Conservation (phyloP, 2,797 vertebrate genomes). For the Phataginus tetradactyla region DNA sequence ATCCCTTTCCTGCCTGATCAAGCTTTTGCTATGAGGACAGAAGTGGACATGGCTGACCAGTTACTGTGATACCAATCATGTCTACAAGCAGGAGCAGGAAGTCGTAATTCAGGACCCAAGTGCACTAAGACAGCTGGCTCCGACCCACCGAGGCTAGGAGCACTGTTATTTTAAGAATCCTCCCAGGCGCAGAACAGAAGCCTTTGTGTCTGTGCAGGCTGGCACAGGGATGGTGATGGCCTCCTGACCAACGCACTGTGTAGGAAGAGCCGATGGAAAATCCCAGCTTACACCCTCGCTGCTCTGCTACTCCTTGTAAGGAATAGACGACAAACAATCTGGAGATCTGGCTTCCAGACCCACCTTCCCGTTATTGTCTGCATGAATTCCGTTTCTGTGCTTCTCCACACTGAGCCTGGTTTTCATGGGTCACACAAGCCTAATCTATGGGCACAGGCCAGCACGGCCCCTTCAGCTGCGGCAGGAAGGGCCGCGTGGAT, state of each 20-base stretch:
- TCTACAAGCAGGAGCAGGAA: not conserved
- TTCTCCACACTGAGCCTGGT: not conserved
- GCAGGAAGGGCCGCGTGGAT: not conserved
- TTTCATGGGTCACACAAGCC: not conserved
- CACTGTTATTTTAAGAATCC: constrained; percentile 62
- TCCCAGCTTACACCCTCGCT: not conserved
- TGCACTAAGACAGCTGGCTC: constrained; percentile 46
- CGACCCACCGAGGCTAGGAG: constrained; percentile 48
- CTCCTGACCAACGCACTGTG: not conserved
- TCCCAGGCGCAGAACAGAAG: constrained; percentile 29
- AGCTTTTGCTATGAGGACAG: not conserved
- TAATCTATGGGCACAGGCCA: not conserved
- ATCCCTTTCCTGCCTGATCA: not conserved
- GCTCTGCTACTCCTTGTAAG: not conserved
- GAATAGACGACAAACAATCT: not conserved
- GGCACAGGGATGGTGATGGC: not conserved
- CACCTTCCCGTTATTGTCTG: not conserved
- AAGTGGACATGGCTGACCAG: not conserved
- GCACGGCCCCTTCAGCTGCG: not conserved
- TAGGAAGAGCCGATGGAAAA: constrained; percentile 27
- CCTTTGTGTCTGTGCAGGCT: constrained; percentile 47
- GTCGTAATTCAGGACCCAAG: not conserved
- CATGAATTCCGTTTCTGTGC: not conserved
- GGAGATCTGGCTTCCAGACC: not conserved
- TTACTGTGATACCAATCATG: not conserved